These are phyloP conservation scores for Polydrusus tereticollis DNA, from an alignment of 2,888 invertebrate genomes.

Conservation along the genomic window DNA sequence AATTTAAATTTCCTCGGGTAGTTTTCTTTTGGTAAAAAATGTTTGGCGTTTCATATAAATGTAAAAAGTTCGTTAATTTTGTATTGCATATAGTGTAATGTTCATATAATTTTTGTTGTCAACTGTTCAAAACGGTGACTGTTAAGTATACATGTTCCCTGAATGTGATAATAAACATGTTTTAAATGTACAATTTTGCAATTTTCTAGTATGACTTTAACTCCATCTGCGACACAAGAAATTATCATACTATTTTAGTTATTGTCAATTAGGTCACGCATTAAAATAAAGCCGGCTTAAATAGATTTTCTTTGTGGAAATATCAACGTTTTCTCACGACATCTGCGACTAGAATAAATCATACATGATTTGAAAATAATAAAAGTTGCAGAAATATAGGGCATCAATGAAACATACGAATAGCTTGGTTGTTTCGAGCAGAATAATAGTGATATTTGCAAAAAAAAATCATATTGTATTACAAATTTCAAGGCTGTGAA, in stretches of 20 bases:
- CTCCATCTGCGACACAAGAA: slow-evolving; percentile 48
- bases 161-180: slow-evolving; percentile 67
- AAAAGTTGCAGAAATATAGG: not conserved
- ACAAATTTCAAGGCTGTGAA: too few relatives aligned
- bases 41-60: slow-evolving; percentile 49
- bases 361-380: not conserved
- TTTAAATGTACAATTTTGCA: slow-evolving; percentile 63
- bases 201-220: slow-evolving; percentile 58
- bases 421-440: not conserved
- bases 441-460: not conserved
- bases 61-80: slow-evolving; percentile 35
- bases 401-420: not conserved
- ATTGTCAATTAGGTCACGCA: slow-evolving; percentile 41
- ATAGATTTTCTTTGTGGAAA: slow-evolving; percentile 26
- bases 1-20: slow-evolving; percentile 43
- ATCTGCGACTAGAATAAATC: slow-evolving; percentile 3
- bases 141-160: slow-evolving; percentile 59
- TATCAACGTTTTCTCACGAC: slow-evolving; percentile 31
- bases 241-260: slow-evolving; percentile 54
- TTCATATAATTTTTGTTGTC: slow-evolving; percentile 49
- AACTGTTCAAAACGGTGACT: slow-evolving; percentile 58
- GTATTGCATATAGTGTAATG: slow-evolving; percentile 31
- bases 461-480: not conserved
- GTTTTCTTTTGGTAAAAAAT: slow-evolving; percentile 51
- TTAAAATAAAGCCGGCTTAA: slow-evolving; percentile 18